phyloP scores from a whole-genome alignment of 2,888 invertebrate species.

The Ferdinandea cuprea region DNA sequence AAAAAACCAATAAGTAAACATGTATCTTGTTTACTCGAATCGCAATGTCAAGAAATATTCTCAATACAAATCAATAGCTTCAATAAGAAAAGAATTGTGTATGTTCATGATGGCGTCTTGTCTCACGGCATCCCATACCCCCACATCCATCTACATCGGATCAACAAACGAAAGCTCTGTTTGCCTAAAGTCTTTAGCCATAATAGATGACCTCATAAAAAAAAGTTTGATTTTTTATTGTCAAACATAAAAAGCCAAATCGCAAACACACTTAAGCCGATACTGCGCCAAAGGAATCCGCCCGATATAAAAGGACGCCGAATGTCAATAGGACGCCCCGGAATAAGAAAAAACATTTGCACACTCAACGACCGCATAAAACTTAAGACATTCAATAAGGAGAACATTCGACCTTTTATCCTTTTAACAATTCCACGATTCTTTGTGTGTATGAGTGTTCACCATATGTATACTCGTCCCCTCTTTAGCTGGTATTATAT shows the following conservation, averaged over 20 bases:
- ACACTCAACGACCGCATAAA: conserved; percentile 74
- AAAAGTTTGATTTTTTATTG: conserved; percentile 82
- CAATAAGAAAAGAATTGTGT: conserved; percentile 59
- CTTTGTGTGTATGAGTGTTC: conserved; percentile 11
- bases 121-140: conserved; percentile 27
- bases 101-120: conserved; percentile 71
- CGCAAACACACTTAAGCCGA: conserved; percentile 83
- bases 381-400: conserved; percentile 74
- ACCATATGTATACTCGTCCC: background rate
- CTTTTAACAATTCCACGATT: conserved; percentile 44
- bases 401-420: conserved; percentile 71
- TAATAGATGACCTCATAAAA: conserved; percentile 82
- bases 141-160: conserved; percentile 3
- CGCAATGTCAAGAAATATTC: conserved; percentile 3
- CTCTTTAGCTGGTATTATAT: conserved; percentile 15
- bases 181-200: conserved; percentile 75
- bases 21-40: conserved; percentile 38
- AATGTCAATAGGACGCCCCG: conserved; percentile 66
- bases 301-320: conserved; percentile 32
- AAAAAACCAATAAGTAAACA: conserved; percentile 30
- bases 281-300: conserved; percentile 61
- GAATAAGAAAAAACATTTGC: conserved; percentile 69
- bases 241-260: conserved; percentile 82
- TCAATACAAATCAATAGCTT: conserved; percentile 62
- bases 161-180: conserved; percentile 52